These are phyloP conservation scores for Orthosia gracilis DNA, from an alignment of 2,888 invertebrate genomes.

Conservation along the genomic window DNA sequence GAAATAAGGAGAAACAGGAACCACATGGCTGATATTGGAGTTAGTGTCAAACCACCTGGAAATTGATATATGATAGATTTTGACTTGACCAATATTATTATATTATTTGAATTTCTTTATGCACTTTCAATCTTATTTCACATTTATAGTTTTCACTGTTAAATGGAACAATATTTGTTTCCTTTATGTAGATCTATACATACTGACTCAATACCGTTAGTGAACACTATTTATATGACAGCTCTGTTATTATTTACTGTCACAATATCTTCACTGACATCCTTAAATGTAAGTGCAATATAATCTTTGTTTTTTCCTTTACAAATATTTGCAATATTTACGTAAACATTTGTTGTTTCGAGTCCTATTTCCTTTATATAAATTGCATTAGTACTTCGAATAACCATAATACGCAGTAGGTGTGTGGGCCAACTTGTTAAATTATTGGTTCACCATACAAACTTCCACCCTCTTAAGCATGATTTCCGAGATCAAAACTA, in stretches of 20 bases:
- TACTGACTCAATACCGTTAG: conserved; percentile 1
- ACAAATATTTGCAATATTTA: conserved; percentile 2
- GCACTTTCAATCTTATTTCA: neutral
- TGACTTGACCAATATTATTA: neutral
- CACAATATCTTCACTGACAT: neutral
- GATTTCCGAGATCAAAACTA: no score
- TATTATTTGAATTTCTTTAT: neutral
- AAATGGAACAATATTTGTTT: neutral
- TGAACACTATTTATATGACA: conserved; percentile 18
- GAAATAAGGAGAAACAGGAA: conserved; percentile 6
- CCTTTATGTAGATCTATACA: neutral
- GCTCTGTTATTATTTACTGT: conserved; percentile 35
- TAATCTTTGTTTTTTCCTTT: conserved; percentile 24
- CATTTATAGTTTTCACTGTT: neutral
- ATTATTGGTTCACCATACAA: no score
- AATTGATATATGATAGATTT: no score
- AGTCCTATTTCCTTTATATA: neutral
- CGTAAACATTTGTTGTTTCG: conserved; percentile 10
- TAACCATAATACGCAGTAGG: no score
- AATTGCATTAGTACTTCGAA: neutral
- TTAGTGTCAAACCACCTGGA: neutral
- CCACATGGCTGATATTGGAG: conserved; percentile 4
- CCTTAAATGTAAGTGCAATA: conserved; percentile 2
- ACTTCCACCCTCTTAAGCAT: no score
- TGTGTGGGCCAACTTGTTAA: no score